Percentiles rank a stretch among this genome's conserved stretches.
These are phyloP conservation scores for Marisa cornuarietis DNA, from an alignment of 1,140 invertebrate species.

Conservation along the genomic window DNA sequence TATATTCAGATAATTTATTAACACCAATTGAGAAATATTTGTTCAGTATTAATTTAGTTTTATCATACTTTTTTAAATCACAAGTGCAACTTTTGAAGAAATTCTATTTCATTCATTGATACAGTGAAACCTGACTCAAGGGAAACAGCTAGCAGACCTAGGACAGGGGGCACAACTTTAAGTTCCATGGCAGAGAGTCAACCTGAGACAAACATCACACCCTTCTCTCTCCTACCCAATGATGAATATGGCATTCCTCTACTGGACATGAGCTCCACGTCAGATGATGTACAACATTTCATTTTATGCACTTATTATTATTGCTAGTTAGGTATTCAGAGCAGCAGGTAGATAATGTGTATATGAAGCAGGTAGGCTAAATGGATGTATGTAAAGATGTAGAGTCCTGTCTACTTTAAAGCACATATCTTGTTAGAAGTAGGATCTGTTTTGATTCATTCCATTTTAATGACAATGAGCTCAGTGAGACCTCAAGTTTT, in stretches of 20 bases:
- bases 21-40: background rate
- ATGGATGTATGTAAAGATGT: too few species aligned
- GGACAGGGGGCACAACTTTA: constrained; percentile 1
- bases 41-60: too few species aligned
- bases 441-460: too few species aligned
- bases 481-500: too few species aligned
- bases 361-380: too few species aligned
- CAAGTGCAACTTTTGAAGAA: background rate
- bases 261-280: constrained; percentile 55
- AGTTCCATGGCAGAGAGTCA: constrained; percentile 14
- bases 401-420: too few species aligned
- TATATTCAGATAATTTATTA: too few species aligned
- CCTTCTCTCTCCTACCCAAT: constrained; percentile 41
- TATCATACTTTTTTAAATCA: too few species aligned
- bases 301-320: background rate
- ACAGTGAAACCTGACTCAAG: constrained; percentile 30
- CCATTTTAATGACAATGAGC: too few species aligned
- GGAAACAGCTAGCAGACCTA: constrained; percentile 19
- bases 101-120: background rate
- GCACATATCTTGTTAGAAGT: too few species aligned
- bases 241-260: constrained; percentile 62
- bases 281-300: constrained; percentile 45
- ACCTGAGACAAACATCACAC: constrained; percentile 26
- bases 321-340: background rate
- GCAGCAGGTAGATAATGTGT: too few species aligned